A percentile compares a stretch with the other conserved stretches of the same genome.
phyloP scores from a whole-genome alignment of 2,797 vertebrate species.

The Artibeus lituratus region DNA sequence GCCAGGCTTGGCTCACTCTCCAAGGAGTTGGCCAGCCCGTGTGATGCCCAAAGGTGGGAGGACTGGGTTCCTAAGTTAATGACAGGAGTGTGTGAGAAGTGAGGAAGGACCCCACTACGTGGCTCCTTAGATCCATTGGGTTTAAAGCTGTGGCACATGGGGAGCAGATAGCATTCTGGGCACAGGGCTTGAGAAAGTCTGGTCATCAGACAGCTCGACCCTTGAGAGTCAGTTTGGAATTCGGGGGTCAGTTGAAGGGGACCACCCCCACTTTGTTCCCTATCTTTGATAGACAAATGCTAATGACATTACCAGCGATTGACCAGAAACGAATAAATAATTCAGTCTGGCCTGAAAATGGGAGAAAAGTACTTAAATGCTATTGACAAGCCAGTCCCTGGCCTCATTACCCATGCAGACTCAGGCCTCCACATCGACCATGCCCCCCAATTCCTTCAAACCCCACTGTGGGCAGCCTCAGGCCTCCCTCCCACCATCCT shows the following conservation, averaged over 20 bases:
- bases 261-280: constrained; percentile 27
- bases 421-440: constrained; percentile 87
- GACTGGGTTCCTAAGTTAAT: neutral
- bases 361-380: constrained; percentile 95
- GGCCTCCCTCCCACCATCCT: constrained; percentile 12
- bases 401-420: constrained; percentile 89
- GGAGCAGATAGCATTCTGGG: neutral
- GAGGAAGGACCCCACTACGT: neutral
- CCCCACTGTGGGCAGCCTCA: constrained; percentile 66
- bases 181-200: neutral
- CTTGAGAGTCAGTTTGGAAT: constrained; percentile 58
- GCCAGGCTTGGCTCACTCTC: neutral
- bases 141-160: neutral
- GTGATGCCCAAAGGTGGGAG: neutral
- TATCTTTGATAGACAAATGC: constrained; percentile 86
- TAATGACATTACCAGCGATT: constrained; percentile 93
- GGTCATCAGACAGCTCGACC: constrained; percentile 28
- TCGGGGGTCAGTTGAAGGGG: constrained; percentile 33
- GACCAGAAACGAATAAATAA: constrained; percentile 93
- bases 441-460: constrained; percentile 52
- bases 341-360: constrained; percentile 89
- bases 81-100: neutral
- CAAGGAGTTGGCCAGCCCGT: neutral
- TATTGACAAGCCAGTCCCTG: constrained; percentile 94
- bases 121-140: neutral